Conservation (phyloP, 2,113 vertebrate genomes). For the Aegithalos caudatus region DNA sequence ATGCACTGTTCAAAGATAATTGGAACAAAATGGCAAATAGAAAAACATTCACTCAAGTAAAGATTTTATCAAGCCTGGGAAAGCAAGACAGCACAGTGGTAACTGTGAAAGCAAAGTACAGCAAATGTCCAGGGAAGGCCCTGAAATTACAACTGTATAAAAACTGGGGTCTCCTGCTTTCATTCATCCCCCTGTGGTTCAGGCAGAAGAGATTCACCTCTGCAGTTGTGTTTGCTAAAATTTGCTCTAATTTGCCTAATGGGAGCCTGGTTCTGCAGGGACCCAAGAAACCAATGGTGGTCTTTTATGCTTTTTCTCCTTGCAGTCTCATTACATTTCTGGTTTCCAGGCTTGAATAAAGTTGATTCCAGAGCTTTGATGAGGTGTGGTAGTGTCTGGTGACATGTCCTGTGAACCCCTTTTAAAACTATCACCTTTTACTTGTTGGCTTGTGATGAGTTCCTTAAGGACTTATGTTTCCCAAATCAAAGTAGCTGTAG, state of each 20-base stretch:
- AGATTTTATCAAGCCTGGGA: neutral
- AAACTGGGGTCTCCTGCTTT: neutral
- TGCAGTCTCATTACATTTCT: neutral
- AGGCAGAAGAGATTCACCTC: neutral
- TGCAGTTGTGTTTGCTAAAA: neutral
- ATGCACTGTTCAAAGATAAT: neutral
- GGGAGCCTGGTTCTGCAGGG: neutral
- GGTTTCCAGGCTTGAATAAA: neutral
- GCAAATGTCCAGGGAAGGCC: neutral
- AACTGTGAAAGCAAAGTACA: neutral
- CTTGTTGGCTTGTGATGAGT: fast-evolving
- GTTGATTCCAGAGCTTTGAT: fast-evolving
- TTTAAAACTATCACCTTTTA: neutral
- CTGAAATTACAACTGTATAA: neutral
- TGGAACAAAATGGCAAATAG: neutral
- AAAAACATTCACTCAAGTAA: neutral
- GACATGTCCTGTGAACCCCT: neutral
- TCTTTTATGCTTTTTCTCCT: neutral
- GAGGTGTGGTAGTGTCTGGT: neutral
- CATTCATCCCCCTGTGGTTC: neutral
- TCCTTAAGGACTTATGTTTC: neutral
- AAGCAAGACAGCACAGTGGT: neutral
- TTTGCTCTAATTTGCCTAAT: neutral
- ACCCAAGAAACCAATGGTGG: fast-evolving
- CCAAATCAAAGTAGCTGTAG: neutral